Evolutionary conservation across 2,888 invertebrate genomes (phyloP).

Genomic region (Antheraea assamensis): DNA sequence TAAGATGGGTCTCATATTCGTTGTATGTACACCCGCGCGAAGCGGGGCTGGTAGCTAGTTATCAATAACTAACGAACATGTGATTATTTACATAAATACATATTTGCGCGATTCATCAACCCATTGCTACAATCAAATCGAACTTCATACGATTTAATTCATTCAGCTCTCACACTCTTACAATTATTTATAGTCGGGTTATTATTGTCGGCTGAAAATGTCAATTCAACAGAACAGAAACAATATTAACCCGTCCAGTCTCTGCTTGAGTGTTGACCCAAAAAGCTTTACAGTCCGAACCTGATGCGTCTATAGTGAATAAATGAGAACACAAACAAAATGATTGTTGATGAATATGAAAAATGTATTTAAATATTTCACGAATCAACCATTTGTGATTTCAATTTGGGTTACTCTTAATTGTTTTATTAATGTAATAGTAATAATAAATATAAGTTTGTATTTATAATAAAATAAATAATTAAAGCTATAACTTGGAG

Average conservation of each 20-base stretch:
- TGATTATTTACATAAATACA: background rate
- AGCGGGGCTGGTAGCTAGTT: too few relatives aligned
- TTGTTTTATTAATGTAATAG: too few relatives aligned
- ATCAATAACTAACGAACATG: background rate
- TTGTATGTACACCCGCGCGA: too few relatives aligned
- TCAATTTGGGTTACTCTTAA: too few relatives aligned
- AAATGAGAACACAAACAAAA: background rate
- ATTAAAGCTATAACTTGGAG: too few relatives aligned
- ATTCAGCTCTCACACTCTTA: background rate
- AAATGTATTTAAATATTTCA: background rate
- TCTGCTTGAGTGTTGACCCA: conserved; percentile 32
- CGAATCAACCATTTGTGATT: too few relatives aligned
- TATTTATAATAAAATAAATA: too few relatives aligned
- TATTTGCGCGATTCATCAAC: background rate
- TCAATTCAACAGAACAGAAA: conserved; percentile 34
- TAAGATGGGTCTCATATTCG: too few relatives aligned
- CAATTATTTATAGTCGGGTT: background rate
- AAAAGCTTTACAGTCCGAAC: conserved; percentile 4
- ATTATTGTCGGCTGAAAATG: conserved; percentile 10
- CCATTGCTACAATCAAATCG: background rate
- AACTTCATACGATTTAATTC: background rate
- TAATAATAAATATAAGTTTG: too few relatives aligned
- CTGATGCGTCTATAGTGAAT: background rate
- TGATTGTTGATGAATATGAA: background rate
- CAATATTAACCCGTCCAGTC: conserved; percentile 29